A percentile compares a stretch with the other conserved stretches of the same genome.
These are phyloP conservation scores for Peribatodes rhomboidaria DNA, from an alignment of 2,888 invertebrate species.

Conservation along the genomic window DNA sequence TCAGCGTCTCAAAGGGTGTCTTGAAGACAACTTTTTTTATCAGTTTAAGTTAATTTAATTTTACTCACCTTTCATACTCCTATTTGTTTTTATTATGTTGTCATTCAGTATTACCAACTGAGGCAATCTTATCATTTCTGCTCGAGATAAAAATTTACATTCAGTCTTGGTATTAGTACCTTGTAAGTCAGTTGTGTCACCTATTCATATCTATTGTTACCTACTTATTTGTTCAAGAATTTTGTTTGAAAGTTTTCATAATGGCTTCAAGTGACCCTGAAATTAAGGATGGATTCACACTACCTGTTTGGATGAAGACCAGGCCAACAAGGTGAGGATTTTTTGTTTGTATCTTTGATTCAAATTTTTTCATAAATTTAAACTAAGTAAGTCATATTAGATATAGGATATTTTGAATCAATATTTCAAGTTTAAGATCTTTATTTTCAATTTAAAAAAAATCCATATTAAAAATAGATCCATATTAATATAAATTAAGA, in stretches of 20 bases:
- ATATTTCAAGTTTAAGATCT: too few species aligned
- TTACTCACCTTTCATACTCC: conserved; percentile 42
- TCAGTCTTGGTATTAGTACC: conserved; percentile 58
- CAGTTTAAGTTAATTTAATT: conserved; percentile 44
- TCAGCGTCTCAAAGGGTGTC: conserved; percentile 75
- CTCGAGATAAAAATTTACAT: conserved; percentile 74
- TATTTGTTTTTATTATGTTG: conserved; percentile 53
- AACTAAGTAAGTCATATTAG: too few species aligned
- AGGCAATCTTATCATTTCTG: conserved; percentile 81
- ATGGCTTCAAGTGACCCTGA: conserved; percentile 87
- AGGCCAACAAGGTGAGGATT: conserved; percentile 85
- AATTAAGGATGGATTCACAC: conserved; percentile 87
- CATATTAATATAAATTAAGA: too few species aligned
- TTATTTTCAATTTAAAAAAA: too few species aligned
- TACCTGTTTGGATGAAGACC: conserved; percentile 92
- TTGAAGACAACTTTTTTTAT: conserved; percentile 61
- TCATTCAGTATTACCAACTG: conserved; percentile 61
- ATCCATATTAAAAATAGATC: too few species aligned
- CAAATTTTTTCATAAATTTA: too few species aligned
- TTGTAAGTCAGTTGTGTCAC: conserved; percentile 55
- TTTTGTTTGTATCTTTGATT: neutral
- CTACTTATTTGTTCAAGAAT: conserved; percentile 21
- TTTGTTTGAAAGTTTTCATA: conserved; percentile 33
- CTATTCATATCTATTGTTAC: conserved; percentile 34
- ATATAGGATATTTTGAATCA: too few species aligned